Conservation (phyloP, 2,797 vertebrate genomes). For the Rhinoraja longicauda region DNA sequence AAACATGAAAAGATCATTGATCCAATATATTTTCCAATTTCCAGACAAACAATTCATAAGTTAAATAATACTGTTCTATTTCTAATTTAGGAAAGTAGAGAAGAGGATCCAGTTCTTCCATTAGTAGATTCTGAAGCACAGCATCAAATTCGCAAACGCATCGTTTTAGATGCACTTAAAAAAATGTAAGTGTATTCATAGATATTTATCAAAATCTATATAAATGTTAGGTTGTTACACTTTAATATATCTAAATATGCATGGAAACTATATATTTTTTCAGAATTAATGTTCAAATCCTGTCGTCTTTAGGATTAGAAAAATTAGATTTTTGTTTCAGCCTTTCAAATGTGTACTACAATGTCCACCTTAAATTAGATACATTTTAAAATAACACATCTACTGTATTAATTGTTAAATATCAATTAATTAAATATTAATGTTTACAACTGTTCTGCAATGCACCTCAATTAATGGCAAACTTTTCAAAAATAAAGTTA, state of each 20-base stretch:
- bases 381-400: not conserved
- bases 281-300: not conserved
- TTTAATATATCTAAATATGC: not conserved
- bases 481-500: not conserved
- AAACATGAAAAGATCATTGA: not conserved
- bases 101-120: conserved; percentile 55
- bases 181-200: conserved; percentile 60
- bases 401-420: too few relatives aligned
- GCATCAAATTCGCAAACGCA: conserved; percentile 63
- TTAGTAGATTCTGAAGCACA: conserved; percentile 67
- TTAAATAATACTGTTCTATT: not conserved
- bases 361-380: not conserved
- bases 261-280: not conserved
- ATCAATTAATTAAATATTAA: too few relatives aligned
- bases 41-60: not conserved
- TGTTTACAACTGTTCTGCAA: too few relatives aligned
- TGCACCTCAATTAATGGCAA: too few relatives aligned
- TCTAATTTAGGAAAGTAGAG: conserved; percentile 45
- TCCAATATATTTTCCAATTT: not conserved
- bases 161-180: conserved; percentile 63
- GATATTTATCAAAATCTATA: not conserved
- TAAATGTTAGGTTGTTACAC: not conserved
- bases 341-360: not conserved
- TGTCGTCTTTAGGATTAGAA: not conserved
- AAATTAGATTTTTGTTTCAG: not conserved